These are phyloP conservation scores for Scaptomyza parva DNA, from an alignment of 2,888 invertebrate species.

Conservation along the genomic window DNA sequence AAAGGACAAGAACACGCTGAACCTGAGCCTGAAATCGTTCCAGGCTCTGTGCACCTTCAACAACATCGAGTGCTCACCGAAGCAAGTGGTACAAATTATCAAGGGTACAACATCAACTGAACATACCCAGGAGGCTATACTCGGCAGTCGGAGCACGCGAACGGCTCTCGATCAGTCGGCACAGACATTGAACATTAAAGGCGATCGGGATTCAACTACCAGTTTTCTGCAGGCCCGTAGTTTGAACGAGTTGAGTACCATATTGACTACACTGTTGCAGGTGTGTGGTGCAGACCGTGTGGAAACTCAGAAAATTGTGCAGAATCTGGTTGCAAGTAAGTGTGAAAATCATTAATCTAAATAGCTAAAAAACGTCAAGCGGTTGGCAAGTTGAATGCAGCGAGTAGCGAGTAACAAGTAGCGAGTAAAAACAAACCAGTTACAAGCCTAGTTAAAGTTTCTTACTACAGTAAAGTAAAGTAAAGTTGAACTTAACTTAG, in stretches of 20 bases:
- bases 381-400: too few species aligned
- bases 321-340: slow-evolving; percentile 65
- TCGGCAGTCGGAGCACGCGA: slow-evolving; percentile 52
- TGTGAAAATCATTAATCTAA: neutral
- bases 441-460: too few species aligned
- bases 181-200: slow-evolving; percentile 8
- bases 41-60: slow-evolving; percentile 60
- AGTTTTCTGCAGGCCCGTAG: slow-evolving; percentile 50
- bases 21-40: slow-evolving; percentile 57
- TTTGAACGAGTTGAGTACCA: slow-evolving; percentile 43
- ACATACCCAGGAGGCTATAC: neutral
- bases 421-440: too few species aligned
- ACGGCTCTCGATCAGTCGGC: slow-evolving; percentile 32
- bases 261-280: slow-evolving; percentile 50
- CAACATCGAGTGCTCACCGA: slow-evolving; percentile 56
- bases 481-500: too few species aligned
- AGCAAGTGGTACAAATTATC: slow-evolving; percentile 67
- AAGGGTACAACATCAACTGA: slow-evolving; percentile 45
- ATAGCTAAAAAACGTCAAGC: too few species aligned
- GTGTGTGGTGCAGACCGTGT: slow-evolving; percentile 57
- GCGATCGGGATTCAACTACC: slow-evolving; percentile 58
- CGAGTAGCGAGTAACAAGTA: neutral
- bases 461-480: too few species aligned
- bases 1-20: slow-evolving; percentile 51
- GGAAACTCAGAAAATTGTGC: slow-evolving; percentile 54